Evolutionary conservation across 2,113 vertebrate genomes (phyloP), one percentile per base, ranked within the genome.

Genomic region (Morone saxatilis): DNA sequence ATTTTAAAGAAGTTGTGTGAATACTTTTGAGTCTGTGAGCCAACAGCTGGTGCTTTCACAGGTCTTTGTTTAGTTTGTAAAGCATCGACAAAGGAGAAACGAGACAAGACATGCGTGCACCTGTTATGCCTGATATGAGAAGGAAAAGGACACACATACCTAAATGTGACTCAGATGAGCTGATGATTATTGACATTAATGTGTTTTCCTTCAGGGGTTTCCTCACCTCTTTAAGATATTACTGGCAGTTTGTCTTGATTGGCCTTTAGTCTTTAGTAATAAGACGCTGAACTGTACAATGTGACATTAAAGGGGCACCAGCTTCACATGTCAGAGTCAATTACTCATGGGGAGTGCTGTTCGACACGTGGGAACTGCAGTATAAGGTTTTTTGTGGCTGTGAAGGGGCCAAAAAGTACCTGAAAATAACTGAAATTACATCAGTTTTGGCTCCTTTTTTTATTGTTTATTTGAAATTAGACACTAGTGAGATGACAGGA

Each of bases 61-160:
- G 43, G 74, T 17, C 47, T 76, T 79, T 78, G 65, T 86, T 80
- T 60, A 9, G 71, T 71, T 63, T 85, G 57, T 40, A 40, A 57
- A 63, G 56, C 48, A 38, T 22, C 10, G 17, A 70, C n/a, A 12
- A 13, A 50, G 5, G 17, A 40, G 63, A 77, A 67, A 78, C 90
- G 82, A 76, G 92, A 78, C 4, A 7, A 69, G 80, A 54, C 92
- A 74, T 72, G 48, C 90, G 25, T 12, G 85, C 20, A 11, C 12
- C 59, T 0, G 9, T 22, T 16, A 8, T 31, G 6, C 1, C 1
- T 0, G 40, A 40, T n/a, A n/a, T 2, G 51, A 38, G 16, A 3
- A 16, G 31, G 38, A 36, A 74, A 62, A 80, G 41, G 25, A n/a
- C 57, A 4, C 45, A 40, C 84, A 81, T 67, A 66, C 80, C 83